phyloP scores from a whole-genome alignment of 2,797 vertebrate species.

The Malacoraja senta region DNA sequence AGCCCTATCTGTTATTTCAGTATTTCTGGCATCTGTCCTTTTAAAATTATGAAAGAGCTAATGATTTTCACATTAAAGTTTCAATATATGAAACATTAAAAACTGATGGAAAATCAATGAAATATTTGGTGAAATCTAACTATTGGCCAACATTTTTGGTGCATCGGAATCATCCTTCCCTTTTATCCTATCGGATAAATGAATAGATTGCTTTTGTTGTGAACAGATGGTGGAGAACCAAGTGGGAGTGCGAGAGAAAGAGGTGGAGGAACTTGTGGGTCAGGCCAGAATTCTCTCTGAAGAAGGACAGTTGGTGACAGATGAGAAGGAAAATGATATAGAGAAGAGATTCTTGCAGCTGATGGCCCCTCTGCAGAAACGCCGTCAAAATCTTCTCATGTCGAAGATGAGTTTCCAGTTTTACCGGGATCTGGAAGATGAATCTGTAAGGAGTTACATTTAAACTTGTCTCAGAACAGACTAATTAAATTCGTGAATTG shows the following conservation, averaged over 20 bases:
- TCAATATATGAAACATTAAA: neutral
- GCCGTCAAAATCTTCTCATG: conserved; percentile 73
- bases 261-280: conserved; percentile 76
- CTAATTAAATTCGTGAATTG: neutral
- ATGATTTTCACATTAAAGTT: neutral
- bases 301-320: conserved; percentile 60
- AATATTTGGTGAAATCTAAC: too few relatives aligned
- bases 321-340: conserved; percentile 64
- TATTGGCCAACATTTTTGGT: neutral
- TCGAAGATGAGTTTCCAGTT: conserved; percentile 78
- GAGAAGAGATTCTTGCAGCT: conserved; percentile 73
- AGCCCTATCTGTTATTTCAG: too few relatives aligned
- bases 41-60: neutral
- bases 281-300: conserved; percentile 56
- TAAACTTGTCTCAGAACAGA: neutral
- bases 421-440: conserved; percentile 81
- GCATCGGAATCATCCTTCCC: neutral
- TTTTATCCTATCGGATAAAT: neutral
- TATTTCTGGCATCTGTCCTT: neutral
- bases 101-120: too few relatives aligned
- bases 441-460: conserved; percentile 64
- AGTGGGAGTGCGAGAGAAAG: conserved; percentile 68
- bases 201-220: neutral
- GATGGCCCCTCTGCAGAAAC: conserved; percentile 69
- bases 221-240: conserved; percentile 82